These are phyloP conservation scores for Chaenogobius annularis DNA, from an alignment of 2,113 vertebrate genomes.

Conservation along the genomic window DNA sequence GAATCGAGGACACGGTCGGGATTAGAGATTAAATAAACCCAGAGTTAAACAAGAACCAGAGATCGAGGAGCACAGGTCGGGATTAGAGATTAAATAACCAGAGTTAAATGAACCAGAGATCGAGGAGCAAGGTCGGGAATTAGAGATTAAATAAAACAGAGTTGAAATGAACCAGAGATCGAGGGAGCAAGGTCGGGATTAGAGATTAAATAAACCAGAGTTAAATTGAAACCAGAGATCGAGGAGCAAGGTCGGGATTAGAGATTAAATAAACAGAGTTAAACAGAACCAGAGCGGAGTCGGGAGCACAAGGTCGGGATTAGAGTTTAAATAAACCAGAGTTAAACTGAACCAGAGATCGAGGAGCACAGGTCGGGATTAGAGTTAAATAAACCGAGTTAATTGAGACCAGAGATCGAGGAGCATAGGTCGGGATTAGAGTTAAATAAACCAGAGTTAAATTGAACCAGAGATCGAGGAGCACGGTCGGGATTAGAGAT, in stretches of 20 bases:
- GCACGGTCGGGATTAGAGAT: constrained; percentile 78
- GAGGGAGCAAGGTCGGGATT: too few species aligned
- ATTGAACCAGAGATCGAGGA: constrained; percentile 89
- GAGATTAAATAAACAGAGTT: too few species aligned
- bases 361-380: constrained; percentile 90
- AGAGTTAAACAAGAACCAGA: constrained; percentile 86
- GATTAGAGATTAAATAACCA: background rate
- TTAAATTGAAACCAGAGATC: too few species aligned
- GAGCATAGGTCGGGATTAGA: constrained; percentile 85
- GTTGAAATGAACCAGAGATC: too few species aligned
- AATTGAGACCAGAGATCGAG: constrained; percentile 90
- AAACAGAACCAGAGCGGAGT: too few species aligned
- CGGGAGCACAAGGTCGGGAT: too few species aligned
- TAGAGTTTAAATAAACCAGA: too few species aligned
- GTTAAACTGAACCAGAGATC: constrained; percentile 88
- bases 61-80: constrained; percentile 95
- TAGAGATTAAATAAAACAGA: background rate
- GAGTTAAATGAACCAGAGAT: background rate
- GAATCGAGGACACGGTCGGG: constrained; percentile 95
- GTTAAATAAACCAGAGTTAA: background rate
- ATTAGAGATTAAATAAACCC: background rate
- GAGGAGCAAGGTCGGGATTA: constrained; percentile 89
- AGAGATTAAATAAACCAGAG: too few species aligned
- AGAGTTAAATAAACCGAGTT: constrained; percentile 67
- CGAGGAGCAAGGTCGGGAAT: background rate